These are phyloP conservation scores for Campaea margaritaria DNA, from an alignment of 2,888 invertebrate species.

Conservation along the genomic window DNA sequence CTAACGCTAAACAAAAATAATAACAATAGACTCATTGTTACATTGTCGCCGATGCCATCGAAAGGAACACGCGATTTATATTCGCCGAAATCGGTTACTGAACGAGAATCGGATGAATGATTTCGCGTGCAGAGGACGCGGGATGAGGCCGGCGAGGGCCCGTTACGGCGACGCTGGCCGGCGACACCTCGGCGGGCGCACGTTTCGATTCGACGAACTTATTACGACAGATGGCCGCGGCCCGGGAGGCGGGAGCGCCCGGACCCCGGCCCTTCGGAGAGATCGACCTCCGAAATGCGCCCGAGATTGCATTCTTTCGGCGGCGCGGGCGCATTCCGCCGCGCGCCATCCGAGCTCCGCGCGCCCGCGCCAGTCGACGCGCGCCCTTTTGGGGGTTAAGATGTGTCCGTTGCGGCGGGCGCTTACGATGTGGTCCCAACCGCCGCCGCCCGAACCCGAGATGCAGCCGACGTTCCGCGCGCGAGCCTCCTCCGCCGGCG, in stretches of 20 bases:
- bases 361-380: conserved; percentile 82
- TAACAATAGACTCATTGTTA: conserved; percentile 43
- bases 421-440: conserved; percentile 84
- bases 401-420: conserved; percentile 83
- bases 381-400: conserved; percentile 85
- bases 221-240: conserved; percentile 83
- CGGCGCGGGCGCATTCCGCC: conserved; percentile 84
- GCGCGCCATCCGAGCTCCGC: conserved; percentile 81
- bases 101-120: conserved; percentile 58
- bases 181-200: conserved; percentile 73
- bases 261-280: conserved; percentile 79
- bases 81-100: conserved; percentile 39
- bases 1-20: conserved; percentile 28
- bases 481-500: conserved; percentile 65
- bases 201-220: conserved; percentile 84
- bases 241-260: conserved; percentile 78
- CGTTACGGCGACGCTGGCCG: conserved; percentile 68
- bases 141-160: conserved; percentile 66
- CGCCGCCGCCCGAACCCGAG: conserved; percentile 75
- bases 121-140: conserved; percentile 68
- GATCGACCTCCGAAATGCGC: conserved; percentile 86
- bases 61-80: conserved; percentile 32
- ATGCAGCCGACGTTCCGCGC: conserved; percentile 64
- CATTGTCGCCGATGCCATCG: conserved; percentile 35
- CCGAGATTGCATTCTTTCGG: conserved; percentile 86